Evolutionary conservation across 2,888 invertebrate species (phyloP).

Genomic region (Ganaspis brasiliensis): DNA sequence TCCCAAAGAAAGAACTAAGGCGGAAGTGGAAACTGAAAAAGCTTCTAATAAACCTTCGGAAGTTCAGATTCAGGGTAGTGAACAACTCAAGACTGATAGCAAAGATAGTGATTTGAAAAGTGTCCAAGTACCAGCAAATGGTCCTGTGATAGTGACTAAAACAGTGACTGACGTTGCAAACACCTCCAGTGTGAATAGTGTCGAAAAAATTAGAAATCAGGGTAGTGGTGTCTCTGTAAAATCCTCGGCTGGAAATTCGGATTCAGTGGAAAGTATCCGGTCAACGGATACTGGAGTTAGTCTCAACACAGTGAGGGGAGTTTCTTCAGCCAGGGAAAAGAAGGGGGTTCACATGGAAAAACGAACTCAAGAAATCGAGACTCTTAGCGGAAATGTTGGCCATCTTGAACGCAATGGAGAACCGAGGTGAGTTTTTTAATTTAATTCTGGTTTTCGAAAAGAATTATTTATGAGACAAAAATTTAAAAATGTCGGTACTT

Average conservation of each 20-base stretch:
- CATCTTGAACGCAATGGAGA: conserved; percentile 65
- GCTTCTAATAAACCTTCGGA: conserved; percentile 1
- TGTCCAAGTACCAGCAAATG: neutral
- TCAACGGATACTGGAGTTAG: conserved; percentile 79
- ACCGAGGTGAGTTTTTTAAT: conserved; percentile 58
- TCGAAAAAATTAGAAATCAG: conserved; percentile 55
- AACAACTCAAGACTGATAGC: conserved; percentile 24
- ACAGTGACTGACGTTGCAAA: conserved; percentile 43
- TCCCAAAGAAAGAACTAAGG: conserved; percentile 25
- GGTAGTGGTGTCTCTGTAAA: conserved; percentile 66
- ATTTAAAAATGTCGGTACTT: no score
- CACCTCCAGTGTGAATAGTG: conserved; percentile 60
- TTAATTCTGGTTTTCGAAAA: no score
- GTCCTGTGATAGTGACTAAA: conserved; percentile 43
- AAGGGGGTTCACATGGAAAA: conserved; percentile 76
- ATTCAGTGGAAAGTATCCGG: conserved; percentile 71
- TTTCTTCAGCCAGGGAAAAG: conserved; percentile 77
- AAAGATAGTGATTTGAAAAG: conserved; percentile 45
- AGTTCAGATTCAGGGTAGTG: conserved; percentile 3
- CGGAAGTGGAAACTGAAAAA: conserved; percentile 1
- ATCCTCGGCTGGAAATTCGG: conserved; percentile 69
- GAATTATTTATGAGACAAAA: no score
- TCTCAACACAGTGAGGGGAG: conserved; percentile 75
- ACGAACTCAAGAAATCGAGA: conserved; percentile 76
- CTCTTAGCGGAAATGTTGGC: conserved; percentile 77